A percentile compares a stretch with the other conserved stretches of the same genome.
Conservation (phyloP, 2,888 invertebrate species). For the Nemapogon koenigi region DNA sequence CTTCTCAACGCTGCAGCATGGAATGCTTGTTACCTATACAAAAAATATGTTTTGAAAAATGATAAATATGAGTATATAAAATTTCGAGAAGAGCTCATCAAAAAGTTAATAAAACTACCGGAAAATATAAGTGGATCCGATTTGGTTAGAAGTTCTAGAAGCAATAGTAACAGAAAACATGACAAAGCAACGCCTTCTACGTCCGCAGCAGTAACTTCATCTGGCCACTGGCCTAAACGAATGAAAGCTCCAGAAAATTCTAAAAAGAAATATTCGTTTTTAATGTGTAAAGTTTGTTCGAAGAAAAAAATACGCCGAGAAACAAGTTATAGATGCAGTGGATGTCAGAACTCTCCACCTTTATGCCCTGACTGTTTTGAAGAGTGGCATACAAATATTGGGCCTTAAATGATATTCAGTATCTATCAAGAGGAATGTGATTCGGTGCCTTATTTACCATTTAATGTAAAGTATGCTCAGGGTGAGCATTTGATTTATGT, state of each 20-base stretch:
- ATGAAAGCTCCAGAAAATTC: background rate
- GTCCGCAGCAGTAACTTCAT: too few relatives aligned
- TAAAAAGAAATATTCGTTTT: slow-evolving; percentile 1
- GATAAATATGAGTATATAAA: slow-evolving; percentile 1
- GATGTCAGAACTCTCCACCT: slow-evolving; percentile 16
- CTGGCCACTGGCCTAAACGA: slow-evolving; percentile 4
- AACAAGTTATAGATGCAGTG: slow-evolving; percentile 17
- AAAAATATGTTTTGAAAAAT: slow-evolving; percentile 7
- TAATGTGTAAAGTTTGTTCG: slow-evolving; percentile 1
- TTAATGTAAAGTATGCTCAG: too few relatives aligned
- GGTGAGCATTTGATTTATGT: too few relatives aligned
- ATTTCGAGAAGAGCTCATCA: background rate
- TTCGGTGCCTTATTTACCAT: too few relatives aligned
- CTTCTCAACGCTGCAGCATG: slow-evolving; percentile 22
- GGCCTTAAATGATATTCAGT: background rate
- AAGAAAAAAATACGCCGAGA: slow-evolving; percentile 13
- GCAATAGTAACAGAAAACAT: background rate
- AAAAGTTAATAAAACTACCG: too few relatives aligned
- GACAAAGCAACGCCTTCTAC: background rate
- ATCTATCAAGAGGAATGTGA: background rate
- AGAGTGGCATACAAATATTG: slow-evolving; percentile 4
- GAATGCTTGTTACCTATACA: slow-evolving; percentile 20
- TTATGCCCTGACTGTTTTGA: slow-evolving; percentile 18
- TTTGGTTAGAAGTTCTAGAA: background rate
- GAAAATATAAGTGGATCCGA: background rate